Evolutionary conservation across 2,113 vertebrate genomes (phyloP), one percentile per base, ranked within the genome.

Genomic region (Cynopterus brachyotis): DNA sequence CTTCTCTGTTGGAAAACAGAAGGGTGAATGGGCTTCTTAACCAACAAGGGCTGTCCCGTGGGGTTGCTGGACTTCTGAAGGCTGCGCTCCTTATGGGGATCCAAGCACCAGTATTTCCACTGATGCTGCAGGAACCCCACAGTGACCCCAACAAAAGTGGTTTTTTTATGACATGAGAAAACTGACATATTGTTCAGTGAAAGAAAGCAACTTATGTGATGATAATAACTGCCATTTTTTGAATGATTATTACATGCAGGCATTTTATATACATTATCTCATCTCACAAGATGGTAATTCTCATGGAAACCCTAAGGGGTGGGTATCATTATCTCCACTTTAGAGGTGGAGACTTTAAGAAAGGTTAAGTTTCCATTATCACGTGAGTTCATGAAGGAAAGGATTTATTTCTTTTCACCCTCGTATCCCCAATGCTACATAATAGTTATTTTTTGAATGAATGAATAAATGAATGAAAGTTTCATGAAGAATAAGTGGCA

Each of bases 371-470:
- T 91, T 90, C 76, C 60, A 59, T 47, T 67, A 92, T 47, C n/a
- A 69, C 53, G 50, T n/a, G 50, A 88, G 40, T 35, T 96, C 69
- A 83, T 60, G 30, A 93, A 89, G 30, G 37, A 85, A 89, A 84
- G 70, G 20, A 40, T 82, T 73, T 60, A 59, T 67, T n/a, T 64
- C 37, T 32, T 55, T 89, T 64, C n/a, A 50, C 19, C 30, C 50
- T 59, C n/a, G 30, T 72, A 84, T 84, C 79, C 72, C 30, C 45
- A 79, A 42, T 70, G 66, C 59, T 24, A 75, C 20, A 0, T 66
- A 87, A 85, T 26, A 80, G 47, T 82, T 67, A 28, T 90, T 72
- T 85, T 90, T 83, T 93, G 50, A 75, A 76, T 83, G 93, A 89
- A 82, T 53, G 59, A 50, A 32, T 76, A 45, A 53, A 78, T 66